phyloP scores from a whole-genome alignment of 2,888 invertebrate species.

The Nomada goodeniana region DNA sequence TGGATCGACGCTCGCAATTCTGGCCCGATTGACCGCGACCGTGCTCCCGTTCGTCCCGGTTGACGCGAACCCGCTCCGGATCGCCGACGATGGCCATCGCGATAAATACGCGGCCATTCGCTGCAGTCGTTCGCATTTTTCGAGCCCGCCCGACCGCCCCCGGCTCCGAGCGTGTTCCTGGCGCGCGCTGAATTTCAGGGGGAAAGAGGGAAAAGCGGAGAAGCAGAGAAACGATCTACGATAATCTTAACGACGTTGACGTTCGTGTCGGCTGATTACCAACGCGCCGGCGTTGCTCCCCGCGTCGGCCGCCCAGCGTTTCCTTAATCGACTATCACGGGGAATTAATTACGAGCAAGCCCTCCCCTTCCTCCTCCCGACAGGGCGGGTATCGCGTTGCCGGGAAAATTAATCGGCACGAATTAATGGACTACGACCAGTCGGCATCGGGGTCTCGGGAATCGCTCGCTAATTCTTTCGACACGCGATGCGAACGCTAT shows the following conservation, averaged over 20 bases:
- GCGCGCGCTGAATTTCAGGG: too few relatives aligned
- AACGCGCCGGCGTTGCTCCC: background rate
- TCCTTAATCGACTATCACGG: constrained; percentile 48
- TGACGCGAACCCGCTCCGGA: constrained; percentile 11
- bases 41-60: background rate
- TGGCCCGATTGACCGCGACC: background rate
- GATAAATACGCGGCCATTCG: constrained; percentile 16
- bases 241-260: constrained; percentile 20
- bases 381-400: constrained; percentile 9
- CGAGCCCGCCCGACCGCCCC: background rate
- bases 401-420: constrained; percentile 38
- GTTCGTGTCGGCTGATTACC: constrained; percentile 47
- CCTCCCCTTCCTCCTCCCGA: background rate
- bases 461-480: background rate
- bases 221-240: constrained; percentile 15
- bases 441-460: background rate
- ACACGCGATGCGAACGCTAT: background rate
- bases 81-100: background rate
- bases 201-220: too few relatives aligned
- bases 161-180: background rate
- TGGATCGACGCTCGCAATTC: constrained; percentile 1
- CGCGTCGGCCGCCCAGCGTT: constrained; percentile 10
- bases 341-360: constrained; percentile 46
- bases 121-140: constrained; percentile 2
- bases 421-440: constrained; percentile 29